phyloP scores from a whole-genome alignment of 2,113 vertebrate species.

The Chaenocephalus aceratus region DNA sequence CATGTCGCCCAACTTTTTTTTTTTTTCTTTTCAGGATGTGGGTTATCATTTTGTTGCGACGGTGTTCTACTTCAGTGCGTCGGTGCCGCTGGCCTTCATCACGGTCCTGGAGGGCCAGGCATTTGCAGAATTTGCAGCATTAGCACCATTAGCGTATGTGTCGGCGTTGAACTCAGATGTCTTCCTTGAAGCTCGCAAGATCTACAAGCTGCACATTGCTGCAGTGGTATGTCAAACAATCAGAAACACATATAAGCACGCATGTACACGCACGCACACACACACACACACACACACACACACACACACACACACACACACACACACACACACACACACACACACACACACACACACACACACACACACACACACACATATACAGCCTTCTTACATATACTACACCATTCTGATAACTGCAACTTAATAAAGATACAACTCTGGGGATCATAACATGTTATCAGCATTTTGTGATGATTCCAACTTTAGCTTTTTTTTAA shows the following conservation, averaged over 20 bases:
- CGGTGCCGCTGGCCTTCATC: slow-evolving; percentile 73
- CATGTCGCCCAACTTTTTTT: neutral
- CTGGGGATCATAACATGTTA: neutral
- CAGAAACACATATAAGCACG: slow-evolving; percentile 8
- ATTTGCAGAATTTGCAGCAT: too few species aligned
- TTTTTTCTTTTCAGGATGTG: slow-evolving; percentile 76
- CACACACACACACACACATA: too few species aligned
- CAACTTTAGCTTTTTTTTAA: too few species aligned
- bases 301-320: slow-evolving; percentile 8
- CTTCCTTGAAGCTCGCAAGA: neutral
- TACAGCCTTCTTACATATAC: too few species aligned
- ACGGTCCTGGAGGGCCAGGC: slow-evolving; percentile 24
- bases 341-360: neutral
- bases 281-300: neutral
- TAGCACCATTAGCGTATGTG: too few species aligned
- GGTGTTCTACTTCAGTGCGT: slow-evolving; percentile 87
- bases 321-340: slow-evolving; percentile 6
- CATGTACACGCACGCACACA: slow-evolving; percentile 9
- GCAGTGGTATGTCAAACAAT: slow-evolving; percentile 82
- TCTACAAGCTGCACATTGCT: slow-evolving; percentile 80
- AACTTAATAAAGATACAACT: neutral
- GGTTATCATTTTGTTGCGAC: slow-evolving; percentile 81
- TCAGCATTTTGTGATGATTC: neutral
- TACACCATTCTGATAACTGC: too few species aligned
- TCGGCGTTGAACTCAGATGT: too few species aligned